Conservation (phyloP, 2,113 vertebrate genomes). For the Myotis davidii region DNA sequence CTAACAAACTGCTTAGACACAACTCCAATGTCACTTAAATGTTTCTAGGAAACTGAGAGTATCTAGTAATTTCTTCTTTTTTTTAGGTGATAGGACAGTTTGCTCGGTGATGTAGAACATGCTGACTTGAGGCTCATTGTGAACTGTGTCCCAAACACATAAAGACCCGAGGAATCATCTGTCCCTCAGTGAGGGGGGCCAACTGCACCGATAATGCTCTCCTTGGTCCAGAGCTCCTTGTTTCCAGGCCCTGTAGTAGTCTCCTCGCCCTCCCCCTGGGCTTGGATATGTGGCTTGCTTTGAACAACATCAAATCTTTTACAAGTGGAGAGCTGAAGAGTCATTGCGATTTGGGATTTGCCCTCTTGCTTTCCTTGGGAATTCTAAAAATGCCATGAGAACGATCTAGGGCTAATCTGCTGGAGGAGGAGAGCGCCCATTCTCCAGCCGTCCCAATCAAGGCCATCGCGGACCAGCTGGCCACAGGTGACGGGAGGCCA, state of each 20-base stretch:
- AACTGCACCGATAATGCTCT: fast-evolving
- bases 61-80: not conserved
- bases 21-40: not conserved
- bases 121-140: not conserved
- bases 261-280: not conserved
- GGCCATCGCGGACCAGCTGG: not conserved
- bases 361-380: not conserved
- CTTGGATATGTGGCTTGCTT: not conserved
- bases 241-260: not conserved
- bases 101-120: not conserved
- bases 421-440: not conserved
- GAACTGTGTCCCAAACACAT: not conserved
- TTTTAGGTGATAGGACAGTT: not conserved
- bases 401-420: not conserved
- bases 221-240: not conserved
- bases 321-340: not conserved
- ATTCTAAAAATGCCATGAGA: not conserved
- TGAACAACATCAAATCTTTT: not conserved
- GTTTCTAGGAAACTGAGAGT: not conserved
- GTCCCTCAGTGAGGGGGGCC: not conserved
- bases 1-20: not conserved
- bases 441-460: not conserved
- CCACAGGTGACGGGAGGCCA: not conserved
- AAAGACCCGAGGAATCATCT: not conserved
- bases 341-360: not conserved